Conservation (phyloP, 2,888 invertebrate species). For the Apotomis betuletana region DNA sequence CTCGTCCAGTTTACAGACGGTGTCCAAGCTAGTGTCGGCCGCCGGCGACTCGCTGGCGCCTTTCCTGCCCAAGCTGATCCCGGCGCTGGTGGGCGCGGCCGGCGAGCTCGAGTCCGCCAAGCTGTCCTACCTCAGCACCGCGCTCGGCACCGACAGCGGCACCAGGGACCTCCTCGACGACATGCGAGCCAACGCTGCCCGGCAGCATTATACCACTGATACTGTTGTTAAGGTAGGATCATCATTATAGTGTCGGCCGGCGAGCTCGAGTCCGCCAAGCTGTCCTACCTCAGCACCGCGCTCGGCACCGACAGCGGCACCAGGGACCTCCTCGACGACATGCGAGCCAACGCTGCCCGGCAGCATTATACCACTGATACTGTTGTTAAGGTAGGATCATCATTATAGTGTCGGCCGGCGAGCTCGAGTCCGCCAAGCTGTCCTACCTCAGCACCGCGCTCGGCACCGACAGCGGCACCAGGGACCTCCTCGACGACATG, state of each 20-base stretch:
- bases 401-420: conserved; percentile 85
- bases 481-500: conserved; percentile 90
- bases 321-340: conserved; percentile 90
- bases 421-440: conserved; percentile 91
- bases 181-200: conserved; percentile 90
- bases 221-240: conserved; percentile 83
- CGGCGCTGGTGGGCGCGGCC: conserved; percentile 92
- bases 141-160: conserved; percentile 86
- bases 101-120: conserved; percentile 93
- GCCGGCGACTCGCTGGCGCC: conserved; percentile 91
- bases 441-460: conserved; percentile 91
- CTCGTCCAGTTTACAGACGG: conserved; percentile 88
- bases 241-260: too few species aligned
- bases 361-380: conserved; percentile 93
- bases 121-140: conserved; percentile 91
- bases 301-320: conserved; percentile 72
- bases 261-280: too few species aligned
- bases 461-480: conserved; percentile 86
- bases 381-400: conserved; percentile 3
- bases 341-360: conserved; percentile 91
- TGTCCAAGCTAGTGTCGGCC: conserved; percentile 92
- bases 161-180: conserved; percentile 91
- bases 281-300: too few species aligned
- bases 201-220: conserved; percentile 94
- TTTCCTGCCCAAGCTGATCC: conserved; percentile 91